Evolutionary conservation across 2,113 vertebrate genomes (phyloP).

Genomic region (Antennarius striatus): DNA sequence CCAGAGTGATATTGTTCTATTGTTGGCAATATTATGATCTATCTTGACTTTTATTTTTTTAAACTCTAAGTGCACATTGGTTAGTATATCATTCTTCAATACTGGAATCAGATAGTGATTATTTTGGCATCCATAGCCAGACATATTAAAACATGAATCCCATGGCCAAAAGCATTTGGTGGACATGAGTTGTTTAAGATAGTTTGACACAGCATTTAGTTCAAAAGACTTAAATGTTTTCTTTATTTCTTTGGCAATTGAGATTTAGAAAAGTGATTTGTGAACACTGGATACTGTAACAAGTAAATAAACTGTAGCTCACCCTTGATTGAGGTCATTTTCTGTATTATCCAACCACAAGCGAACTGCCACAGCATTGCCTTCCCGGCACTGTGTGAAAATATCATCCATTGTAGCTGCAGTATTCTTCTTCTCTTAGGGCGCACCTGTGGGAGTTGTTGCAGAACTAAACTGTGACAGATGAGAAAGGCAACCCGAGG

Average conservation of each 20-base stretch:
- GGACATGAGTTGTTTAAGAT: neutral
- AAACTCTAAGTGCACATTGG: no score
- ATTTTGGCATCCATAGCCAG: neutral
- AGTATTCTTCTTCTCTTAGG: constrained; percentile 41
- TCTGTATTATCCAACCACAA: constrained; percentile 98
- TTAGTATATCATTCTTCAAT: neutral
- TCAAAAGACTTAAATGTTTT: no score
- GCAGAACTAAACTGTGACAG: constrained; percentile 25
- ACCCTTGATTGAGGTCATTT: constrained; percentile 98
- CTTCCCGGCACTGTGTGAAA: constrained; percentile 96
- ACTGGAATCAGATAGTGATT: neutral
- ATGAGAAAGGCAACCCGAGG: constrained; percentile 33
- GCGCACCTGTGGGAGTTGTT: constrained; percentile 14
- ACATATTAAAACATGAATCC: neutral
- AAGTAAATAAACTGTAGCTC: constrained; percentile 59
- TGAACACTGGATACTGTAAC: neutral
- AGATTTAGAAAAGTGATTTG: neutral
- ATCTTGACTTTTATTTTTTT: no score
- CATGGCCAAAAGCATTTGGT: no score
- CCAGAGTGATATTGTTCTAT: no score
- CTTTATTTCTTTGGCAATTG: neutral
- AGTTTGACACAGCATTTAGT: no score
- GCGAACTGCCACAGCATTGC: constrained; percentile 94
- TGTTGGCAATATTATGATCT: no score
- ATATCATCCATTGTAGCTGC: constrained; percentile 89